Evolutionary conservation across 2,113 vertebrate species (phyloP).

Genomic region (Beaufortia kweichowensis): DNA sequence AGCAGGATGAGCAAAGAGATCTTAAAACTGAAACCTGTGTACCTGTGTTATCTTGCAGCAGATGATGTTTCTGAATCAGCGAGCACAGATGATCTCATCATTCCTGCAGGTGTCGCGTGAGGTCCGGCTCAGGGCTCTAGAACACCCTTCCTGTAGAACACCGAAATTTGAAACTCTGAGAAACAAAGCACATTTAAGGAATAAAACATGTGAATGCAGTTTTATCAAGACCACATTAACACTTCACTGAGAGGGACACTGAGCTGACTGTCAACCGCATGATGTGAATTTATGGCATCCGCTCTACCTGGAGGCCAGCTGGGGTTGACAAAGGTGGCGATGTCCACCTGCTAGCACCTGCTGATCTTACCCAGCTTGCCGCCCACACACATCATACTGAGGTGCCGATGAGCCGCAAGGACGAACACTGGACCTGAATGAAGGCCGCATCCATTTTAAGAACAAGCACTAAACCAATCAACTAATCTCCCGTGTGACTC

Average conservation of each 20-base stretch:
- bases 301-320: slow-evolving; percentile 97
- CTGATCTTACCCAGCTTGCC: slow-evolving; percentile 96
- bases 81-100: slow-evolving; percentile 90
- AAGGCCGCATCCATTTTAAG: slow-evolving; percentile 10
- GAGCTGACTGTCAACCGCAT: too few relatives aligned
- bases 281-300: too few relatives aligned
- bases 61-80: slow-evolving; percentile 97
- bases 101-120: slow-evolving; percentile 94
- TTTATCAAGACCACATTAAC: too few relatives aligned
- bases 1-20: too few relatives aligned
- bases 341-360: slow-evolving; percentile 89
- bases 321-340: slow-evolving; percentile 86
- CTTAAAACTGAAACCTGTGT: too few relatives aligned
- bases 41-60: slow-evolving; percentile 99
- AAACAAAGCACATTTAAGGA: slow-evolving; percentile 24
- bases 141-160: slow-evolving; percentile 98
- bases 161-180: slow-evolving; percentile 97
- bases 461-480: slow-evolving; percentile 17
- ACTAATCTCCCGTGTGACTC: slow-evolving; percentile 33
- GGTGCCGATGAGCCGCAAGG: slow-evolving; percentile 91
- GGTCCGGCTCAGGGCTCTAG: slow-evolving; percentile 95
- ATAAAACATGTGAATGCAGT: too few relatives aligned
- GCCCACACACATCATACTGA: slow-evolving; percentile 91
- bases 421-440: slow-evolving; percentile 79
- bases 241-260: too few relatives aligned